phyloP scores from a whole-genome alignment of 2,113 vertebrate genomes.

The Microcebus jonahi region DNA sequence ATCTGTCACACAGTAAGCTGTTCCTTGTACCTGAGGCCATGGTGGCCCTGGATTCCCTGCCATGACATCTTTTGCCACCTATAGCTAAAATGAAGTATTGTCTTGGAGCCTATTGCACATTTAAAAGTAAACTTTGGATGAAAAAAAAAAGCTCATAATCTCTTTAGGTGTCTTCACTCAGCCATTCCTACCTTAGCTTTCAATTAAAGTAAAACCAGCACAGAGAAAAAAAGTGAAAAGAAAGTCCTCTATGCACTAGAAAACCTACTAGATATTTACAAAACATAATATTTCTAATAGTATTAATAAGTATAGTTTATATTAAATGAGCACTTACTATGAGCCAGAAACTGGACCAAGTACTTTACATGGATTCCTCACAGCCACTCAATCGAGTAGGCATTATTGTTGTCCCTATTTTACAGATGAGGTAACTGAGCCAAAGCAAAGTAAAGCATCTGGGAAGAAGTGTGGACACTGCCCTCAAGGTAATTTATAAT shows the following conservation, averaged over 20 bases:
- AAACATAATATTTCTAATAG: background rate
- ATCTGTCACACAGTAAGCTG: no score
- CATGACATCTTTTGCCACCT: no score
- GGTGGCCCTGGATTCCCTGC: no score
- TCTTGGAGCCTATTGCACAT: no score
- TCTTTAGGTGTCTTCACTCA: no score
- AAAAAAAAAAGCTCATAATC: no score
- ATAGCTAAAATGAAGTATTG: no score
- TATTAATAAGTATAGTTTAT: background rate
- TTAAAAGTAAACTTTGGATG: no score
- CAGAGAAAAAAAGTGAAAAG: background rate
- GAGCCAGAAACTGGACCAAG: background rate
- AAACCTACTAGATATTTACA: background rate
- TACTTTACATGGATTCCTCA: background rate
- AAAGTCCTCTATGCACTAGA: background rate
- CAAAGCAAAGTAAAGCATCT: background rate
- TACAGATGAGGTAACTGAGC: background rate
- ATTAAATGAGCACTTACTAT: background rate
- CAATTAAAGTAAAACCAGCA: no score
- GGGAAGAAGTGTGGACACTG: background rate
- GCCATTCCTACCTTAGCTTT: no score
- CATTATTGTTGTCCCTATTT: background rate
- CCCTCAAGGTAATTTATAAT: background rate
- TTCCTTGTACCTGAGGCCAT: no score
- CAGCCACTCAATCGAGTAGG: background rate